These are phyloP conservation scores for Epirrita christyi DNA, from an alignment of 2,888 invertebrate genomes.

Conservation along the genomic window DNA sequence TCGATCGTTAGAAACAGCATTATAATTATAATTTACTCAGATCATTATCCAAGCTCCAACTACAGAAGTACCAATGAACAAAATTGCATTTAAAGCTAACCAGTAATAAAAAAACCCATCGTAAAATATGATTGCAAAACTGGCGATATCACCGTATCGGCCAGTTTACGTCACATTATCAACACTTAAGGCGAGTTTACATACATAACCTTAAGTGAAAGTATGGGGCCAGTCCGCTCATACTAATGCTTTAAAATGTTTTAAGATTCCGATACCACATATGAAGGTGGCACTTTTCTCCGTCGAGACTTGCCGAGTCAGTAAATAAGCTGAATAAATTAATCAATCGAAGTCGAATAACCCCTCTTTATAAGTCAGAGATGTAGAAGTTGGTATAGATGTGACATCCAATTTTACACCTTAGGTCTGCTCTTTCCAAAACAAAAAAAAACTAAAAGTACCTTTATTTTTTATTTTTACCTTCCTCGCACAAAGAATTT, in stretches of 20 bases:
- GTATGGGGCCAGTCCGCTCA: constrained; percentile 71
- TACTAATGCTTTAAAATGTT: constrained; percentile 80
- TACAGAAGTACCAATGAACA: too few species aligned
- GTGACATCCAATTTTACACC: constrained; percentile 5
- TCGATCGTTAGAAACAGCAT: too few species aligned
- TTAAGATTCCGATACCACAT: constrained; percentile 77
- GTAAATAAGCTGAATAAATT: constrained; percentile 81
- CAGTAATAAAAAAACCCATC: constrained; percentile 5
- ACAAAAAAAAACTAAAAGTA: too few species aligned
- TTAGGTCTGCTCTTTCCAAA: not conserved
- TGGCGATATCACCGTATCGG: constrained; percentile 43
- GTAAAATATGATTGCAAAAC: constrained; percentile 29
- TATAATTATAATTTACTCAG: too few species aligned
- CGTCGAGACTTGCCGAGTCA: constrained; percentile 64
- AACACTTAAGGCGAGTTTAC: constrained; percentile 74
- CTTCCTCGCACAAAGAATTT: too few species aligned
- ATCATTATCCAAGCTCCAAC: too few species aligned
- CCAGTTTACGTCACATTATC: constrained; percentile 76
- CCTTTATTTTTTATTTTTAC: too few species aligned
- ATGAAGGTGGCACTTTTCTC: constrained; percentile 75
- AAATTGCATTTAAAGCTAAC: constrained; percentile 1
- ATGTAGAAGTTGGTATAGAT: constrained; percentile 43
- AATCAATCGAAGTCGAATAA: constrained; percentile 69
- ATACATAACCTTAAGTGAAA: constrained; percentile 83
- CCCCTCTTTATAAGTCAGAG: constrained; percentile 66